Base-by-base conservation (phyloP, 2,113 vertebrate species). In the Ictidomys tridecemlineatus region DNA sequence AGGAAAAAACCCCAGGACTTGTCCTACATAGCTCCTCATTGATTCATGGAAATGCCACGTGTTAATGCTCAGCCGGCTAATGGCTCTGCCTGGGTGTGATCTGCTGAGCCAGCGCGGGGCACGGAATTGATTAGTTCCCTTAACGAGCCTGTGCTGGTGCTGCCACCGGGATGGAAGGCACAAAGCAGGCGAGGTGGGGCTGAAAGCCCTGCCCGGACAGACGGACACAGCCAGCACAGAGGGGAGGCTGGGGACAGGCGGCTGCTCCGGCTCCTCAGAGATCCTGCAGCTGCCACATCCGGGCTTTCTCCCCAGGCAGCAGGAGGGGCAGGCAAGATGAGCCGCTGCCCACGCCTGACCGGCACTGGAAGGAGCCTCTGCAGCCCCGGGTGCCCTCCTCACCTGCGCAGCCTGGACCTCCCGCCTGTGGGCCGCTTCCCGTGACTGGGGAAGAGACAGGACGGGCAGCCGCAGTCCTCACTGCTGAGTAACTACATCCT, bases 381-480 rank as follows among this genome's bases (percentile, higher is more conserved):
- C 18, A 26, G 8, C n/a, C 18, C 42, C 28, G 8, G 28, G 61
- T 70, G 67, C 18, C 18, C 65, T 17, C 14, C 16, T 20, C 76
- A 56, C 11, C n/a, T 56, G 28, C 28, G 0, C 45, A 11, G 42
- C 34, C 61, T 67, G 20, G 1, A 22, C 39, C 24, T 30, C 12
- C 48, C 48, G 0, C 48, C 48, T 51, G 48, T 51, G 2, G 48
- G 48, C 48, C 30, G 77, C 65, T 51, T 24, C 85, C 42, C 1
- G 0, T 1, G 0, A 26, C 13, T 0, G 8, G 42, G 42, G 8
- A 30, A 2, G 37, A 4, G n/a, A 30, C 58, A 7, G 3, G 18
- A 24, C 7, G 13, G 1, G n/a, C 4, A 1, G 5, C 32, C 28
- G 4, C 14, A 0, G 8, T 0, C 65, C 70, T 45, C 61, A 3